A percentile compares a stretch with the other conserved stretches of the same genome.
Conservation (phyloP, 1,140 invertebrate genomes). For the Parasteatoda tepidariorum region DNA sequence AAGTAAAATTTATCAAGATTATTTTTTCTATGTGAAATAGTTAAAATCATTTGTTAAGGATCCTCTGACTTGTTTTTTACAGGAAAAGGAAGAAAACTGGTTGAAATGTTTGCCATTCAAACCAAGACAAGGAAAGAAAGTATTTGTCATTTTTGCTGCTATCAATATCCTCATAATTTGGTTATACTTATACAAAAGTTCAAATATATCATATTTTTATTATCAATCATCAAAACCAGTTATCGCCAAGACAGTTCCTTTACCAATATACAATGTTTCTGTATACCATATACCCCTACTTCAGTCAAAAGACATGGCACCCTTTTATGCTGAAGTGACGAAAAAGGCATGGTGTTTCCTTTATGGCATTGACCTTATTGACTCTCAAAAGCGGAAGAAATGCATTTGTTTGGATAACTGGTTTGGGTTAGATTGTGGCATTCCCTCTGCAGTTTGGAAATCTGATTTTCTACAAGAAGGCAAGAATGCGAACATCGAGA, state of each 20-base stretch:
- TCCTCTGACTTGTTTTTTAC: too few species aligned
- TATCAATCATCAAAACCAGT: background rate
- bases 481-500: conserved; percentile 11
- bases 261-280: conserved; percentile 32
- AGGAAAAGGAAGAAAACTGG: conserved; percentile 47
- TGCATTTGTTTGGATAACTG: conserved; percentile 41
- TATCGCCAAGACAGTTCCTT: background rate
- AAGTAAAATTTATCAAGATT: too few species aligned
- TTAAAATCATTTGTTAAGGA: too few species aligned
- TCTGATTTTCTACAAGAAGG: conserved; percentile 44
- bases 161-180: conserved; percentile 17
- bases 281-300: conserved; percentile 61
- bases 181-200: conserved; percentile 13
- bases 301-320: conserved; percentile 28
- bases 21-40: too few species aligned
- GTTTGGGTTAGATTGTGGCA: conserved; percentile 60
- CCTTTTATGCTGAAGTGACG: conserved; percentile 47
- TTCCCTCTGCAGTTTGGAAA: conserved; percentile 53
- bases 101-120: conserved; percentile 7
- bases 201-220: background rate
- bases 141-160: conserved; percentile 4
- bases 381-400: conserved; percentile 19
- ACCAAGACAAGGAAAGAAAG: conserved; percentile 22
- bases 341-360: conserved; percentile 46
- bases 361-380: conserved; percentile 10